Percentiles rank a stretch among this genome's conserved stretches.
phyloP scores from a whole-genome alignment of 2,888 invertebrate genomes.

The Hirtodrosophila histrioides region DNA sequence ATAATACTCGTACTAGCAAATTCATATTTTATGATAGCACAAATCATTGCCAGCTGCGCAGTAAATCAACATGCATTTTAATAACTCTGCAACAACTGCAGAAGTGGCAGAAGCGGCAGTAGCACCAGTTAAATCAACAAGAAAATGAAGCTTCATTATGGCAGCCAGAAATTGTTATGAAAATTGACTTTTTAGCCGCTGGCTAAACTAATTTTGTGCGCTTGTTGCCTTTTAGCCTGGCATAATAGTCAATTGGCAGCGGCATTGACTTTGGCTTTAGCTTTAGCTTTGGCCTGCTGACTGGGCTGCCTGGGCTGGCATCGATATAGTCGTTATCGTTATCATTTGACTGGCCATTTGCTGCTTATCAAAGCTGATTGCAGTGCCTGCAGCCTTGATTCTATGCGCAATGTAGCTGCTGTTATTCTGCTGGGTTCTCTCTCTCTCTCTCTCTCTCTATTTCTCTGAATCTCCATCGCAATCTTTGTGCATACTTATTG shows the following conservation, averaged over 20 bases:
- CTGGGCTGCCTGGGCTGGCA: slow-evolving; percentile 16
- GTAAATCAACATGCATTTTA: slow-evolving; percentile 68
- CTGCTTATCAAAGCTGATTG: slow-evolving; percentile 78
- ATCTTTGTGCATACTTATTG: slow-evolving; percentile 39
- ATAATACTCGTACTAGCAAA: slow-evolving; percentile 58
- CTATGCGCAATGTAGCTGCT: slow-evolving; percentile 3
- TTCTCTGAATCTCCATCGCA: too few relatives aligned
- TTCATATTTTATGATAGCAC: slow-evolving; percentile 66
- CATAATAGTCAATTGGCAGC: slow-evolving; percentile 68
- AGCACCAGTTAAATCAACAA: slow-evolving; percentile 61
- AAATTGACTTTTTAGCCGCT: slow-evolving; percentile 72
- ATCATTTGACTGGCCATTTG: slow-evolving; percentile 74
- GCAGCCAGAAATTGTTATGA: slow-evolving; percentile 75
- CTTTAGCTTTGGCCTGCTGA: slow-evolving; percentile 7
- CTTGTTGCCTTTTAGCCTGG: slow-evolving; percentile 32
- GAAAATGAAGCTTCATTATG: slow-evolving; percentile 70
- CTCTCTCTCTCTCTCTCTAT: not conserved
- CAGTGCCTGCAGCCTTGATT: slow-evolving; percentile 60
- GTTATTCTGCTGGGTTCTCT: slow-evolving; percentile 12
- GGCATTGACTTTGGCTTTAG: slow-evolving; percentile 37
- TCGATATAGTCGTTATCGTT: slow-evolving; percentile 67
- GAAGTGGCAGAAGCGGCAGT: slow-evolving; percentile 19
- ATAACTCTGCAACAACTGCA: slow-evolving; percentile 47
- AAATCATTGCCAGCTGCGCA: slow-evolving; percentile 64
- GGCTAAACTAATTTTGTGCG: slow-evolving; percentile 72